Base-by-base conservation (phyloP, 2,888 invertebrate species). In the Euspilapteryx auroguttella region DNA sequence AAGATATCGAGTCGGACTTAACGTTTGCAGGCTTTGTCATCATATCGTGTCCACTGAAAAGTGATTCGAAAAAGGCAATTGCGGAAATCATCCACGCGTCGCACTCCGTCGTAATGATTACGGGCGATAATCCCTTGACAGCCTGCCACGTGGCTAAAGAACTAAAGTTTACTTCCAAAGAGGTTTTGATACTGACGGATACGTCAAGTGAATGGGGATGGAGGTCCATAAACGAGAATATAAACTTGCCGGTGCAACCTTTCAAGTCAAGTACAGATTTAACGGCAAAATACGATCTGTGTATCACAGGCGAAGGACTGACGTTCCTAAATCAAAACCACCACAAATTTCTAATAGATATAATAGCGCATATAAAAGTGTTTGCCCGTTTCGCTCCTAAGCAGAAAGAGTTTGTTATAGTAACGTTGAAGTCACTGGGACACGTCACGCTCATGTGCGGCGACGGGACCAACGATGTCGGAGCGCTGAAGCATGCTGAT, bases 401-500 rank as follows among this genome's bases (percentile, higher is more conserved):
- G 55, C 99, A 99, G 58, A 99, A 99, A 65, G 98, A 99, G 65
- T 88, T 86, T 50, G 89, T 98, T 2, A 87, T 99, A 24, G 89
- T 93, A 6, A 85, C 89, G 3, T 65, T 99, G 29, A 97, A 94
- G 55, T 80, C 84, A 15, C 69, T 90, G 8, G 99, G 99, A 3
- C 93, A 84, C 49, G 83, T 83, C 3, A 95, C 97, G 0, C 77
- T 99, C 2, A 99, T 99, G 99, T 99, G 99, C 54, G 99, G 99
- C 2, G 99, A 99, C 71, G 99, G 99, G 30, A 99, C 99, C 2
- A 99, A 99, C 58, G 99, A 99, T 68, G 99, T 99, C 8, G 99
- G 99, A 11, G 96, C 96, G 3, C 71, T 99, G 27, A 99, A 99
- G 66, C 99, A 99, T 66, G 96, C 99, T 17, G 89, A 99, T 66